Conservation (phyloP, 2,888 invertebrate species). For the Elegia similella region DNA sequence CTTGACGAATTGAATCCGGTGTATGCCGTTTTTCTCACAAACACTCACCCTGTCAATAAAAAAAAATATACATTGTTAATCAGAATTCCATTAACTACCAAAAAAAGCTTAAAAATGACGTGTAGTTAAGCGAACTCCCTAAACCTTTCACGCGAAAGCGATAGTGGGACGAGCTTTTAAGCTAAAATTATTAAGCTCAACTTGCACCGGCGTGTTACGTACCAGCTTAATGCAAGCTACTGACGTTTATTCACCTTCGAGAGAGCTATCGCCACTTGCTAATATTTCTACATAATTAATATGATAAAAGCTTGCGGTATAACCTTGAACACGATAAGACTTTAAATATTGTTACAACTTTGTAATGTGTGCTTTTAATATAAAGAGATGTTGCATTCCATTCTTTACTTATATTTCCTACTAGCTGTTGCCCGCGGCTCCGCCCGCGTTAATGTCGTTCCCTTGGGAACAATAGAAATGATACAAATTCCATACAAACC, state of each 20-base stretch:
- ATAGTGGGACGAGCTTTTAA: slow-evolving; percentile 72
- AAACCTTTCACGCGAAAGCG: slow-evolving; percentile 66
- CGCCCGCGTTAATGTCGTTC: too few species aligned
- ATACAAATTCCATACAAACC: too few species aligned
- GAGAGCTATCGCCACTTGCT: slow-evolving; percentile 23
- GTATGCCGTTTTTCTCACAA: too few species aligned
- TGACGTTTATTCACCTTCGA: slow-evolving; percentile 35
- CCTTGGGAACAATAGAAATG: too few species aligned
- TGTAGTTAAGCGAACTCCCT: slow-evolving; percentile 50
- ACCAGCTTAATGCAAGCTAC: slow-evolving; percentile 55
- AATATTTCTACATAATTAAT: slow-evolving; percentile 13
- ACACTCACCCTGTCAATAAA: too few species aligned
- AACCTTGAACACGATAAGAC: background rate
- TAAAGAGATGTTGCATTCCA: too few species aligned
- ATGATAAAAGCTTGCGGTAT: background rate
- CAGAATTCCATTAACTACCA: slow-evolving; percentile 49
- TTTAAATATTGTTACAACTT: too few species aligned
- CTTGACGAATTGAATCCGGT: too few species aligned
- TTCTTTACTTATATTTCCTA: too few species aligned
- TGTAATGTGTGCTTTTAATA: too few species aligned
- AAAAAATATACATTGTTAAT: background rate
- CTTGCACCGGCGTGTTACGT: slow-evolving; percentile 54
- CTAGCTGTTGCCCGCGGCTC: too few species aligned
- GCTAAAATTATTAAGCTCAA: slow-evolving; percentile 76
- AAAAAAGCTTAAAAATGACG: slow-evolving; percentile 67